phyloP scores from a whole-genome alignment of 2,113 vertebrate genomes.

The Cebus imitator region DNA sequence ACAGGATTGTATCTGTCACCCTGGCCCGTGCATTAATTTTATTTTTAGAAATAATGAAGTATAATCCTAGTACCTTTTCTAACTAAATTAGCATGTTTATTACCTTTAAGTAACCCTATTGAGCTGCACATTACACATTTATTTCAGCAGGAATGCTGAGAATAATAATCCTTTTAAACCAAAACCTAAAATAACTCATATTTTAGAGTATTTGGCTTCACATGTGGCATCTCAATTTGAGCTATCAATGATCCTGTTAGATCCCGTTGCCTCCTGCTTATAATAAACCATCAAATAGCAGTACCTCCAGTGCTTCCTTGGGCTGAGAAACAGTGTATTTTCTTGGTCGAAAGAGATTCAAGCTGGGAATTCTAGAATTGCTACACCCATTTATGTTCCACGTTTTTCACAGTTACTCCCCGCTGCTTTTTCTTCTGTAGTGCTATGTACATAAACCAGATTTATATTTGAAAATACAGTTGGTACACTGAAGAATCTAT shows the following conservation, averaged over 20 bases:
- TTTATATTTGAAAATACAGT: conserved; percentile 78
- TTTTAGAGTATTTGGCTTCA: conserved; percentile 49
- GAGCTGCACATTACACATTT: conserved; percentile 1
- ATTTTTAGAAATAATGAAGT: conserved; percentile 62
- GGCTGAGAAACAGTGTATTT: conserved; percentile 48
- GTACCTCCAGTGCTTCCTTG: conserved; percentile 40
- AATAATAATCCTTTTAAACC: conserved; percentile 40
- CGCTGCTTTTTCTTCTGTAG: conserved; percentile 75
- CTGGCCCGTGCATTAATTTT: not conserved
- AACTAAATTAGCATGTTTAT: conserved; percentile 57
- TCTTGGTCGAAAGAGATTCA: conserved; percentile 69
- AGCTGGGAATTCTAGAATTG: conserved; percentile 80
- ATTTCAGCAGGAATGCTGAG: conserved; percentile 44
- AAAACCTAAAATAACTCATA: conserved; percentile 50
- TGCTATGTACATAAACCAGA: conserved; percentile 45
- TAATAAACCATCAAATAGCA: conserved; percentile 80
- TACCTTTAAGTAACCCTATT: conserved; percentile 22
- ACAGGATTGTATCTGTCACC: not conserved
- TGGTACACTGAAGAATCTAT: not conserved
- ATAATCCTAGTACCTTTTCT: conserved; percentile 44
- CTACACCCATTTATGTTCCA: conserved; percentile 67
- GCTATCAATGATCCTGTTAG: not conserved
- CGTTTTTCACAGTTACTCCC: conserved; percentile 71
- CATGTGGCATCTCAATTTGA: not conserved
- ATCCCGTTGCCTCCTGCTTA: conserved; percentile 86